Base-by-base conservation (phyloP, 2,797 vertebrate genomes). In the Gallinago stenura region DNA sequence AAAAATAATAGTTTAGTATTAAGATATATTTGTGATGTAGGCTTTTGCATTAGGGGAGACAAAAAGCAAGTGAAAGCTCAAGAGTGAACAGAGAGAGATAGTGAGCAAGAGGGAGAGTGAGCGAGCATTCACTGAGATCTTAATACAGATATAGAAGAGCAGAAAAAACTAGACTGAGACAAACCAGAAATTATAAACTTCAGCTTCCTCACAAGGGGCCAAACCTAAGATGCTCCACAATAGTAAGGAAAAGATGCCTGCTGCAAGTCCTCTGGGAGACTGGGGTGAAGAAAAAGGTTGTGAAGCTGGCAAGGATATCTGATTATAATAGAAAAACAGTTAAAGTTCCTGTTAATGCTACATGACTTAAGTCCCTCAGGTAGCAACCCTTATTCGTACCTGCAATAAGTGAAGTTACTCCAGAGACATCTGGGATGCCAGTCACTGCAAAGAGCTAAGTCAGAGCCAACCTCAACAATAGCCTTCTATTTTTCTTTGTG, bases 81-180 rank as follows among this genome's bases (percentile, higher is more conserved):
- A 39, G 17, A 54, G 15, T 15, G 11, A 61, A 54, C 10, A 50
- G 12, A 45, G 21, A 45, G 13, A 64, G 25, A 46, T 46, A 39
- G 7, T 2, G 21, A 48, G 22, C 46, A 48, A 48, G 22, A 48
- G 21, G 12, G 46, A 6, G 3, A 69, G 20, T n/a, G 85, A 56
- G 15, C 39, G 39, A 65, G 11, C 5, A 28, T 57, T 73, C 43
- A 16, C n/a, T 9, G 22, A 81, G 18, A 62, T 65, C 12, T 60
- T 58, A 64, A 3, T 33, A 30, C 2, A 7, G 41, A 31, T 33
- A 6, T 0, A 65, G 30, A 76, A 80, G 80, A 37, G 5, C 0
- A 65, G 31, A 21, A 60, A 65, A 56, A 73, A 69, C 1, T n/a
- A 37, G 60, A 51, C 62, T 21, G 25, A 80, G 60, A 57, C 31